Conservation (phyloP, 2,797 vertebrate species). For the Spondyliosoma cantharus region DNA sequence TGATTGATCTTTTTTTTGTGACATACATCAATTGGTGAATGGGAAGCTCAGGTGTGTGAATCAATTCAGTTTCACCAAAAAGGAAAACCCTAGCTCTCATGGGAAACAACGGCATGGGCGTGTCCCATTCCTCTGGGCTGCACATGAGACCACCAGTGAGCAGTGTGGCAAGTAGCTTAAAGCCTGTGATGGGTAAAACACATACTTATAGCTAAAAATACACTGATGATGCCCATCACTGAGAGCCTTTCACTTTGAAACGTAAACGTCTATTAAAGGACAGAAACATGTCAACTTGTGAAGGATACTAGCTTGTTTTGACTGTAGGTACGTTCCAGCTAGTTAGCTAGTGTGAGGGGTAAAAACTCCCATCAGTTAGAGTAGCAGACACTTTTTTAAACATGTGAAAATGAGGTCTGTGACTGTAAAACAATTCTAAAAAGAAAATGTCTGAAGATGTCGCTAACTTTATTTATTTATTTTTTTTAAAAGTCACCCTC, state of each 20-base stretch:
- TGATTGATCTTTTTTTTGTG: background rate
- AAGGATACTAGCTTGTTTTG: background rate
- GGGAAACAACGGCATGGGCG: slow-evolving; percentile 50
- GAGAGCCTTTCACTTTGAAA: background rate
- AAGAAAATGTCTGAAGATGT: background rate
- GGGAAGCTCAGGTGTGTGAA: background rate
- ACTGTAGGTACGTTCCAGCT: background rate
- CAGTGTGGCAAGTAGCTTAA: background rate
- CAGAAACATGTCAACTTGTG: background rate
- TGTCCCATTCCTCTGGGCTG: slow-evolving; percentile 17
- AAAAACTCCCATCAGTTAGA: background rate
- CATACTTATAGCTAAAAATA: background rate
- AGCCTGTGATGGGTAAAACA: background rate
- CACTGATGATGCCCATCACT: rapidly evolving
- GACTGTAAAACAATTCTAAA: background rate
- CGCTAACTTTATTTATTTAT: no score
- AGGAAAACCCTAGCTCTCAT: background rate
- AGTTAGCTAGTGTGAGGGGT: slow-evolving; percentile 19
- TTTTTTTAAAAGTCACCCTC: no score
- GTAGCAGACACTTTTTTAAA: background rate
- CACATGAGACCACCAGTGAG: slow-evolving; percentile 20
- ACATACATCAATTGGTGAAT: background rate
- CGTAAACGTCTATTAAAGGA: background rate
- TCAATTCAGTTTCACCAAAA: background rate
- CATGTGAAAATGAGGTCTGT: background rate